Evolutionary conservation across 2,888 invertebrate genomes (phyloP), one percentile per base, ranked within the genome.

Genomic region (Agrochola lota): DNA sequence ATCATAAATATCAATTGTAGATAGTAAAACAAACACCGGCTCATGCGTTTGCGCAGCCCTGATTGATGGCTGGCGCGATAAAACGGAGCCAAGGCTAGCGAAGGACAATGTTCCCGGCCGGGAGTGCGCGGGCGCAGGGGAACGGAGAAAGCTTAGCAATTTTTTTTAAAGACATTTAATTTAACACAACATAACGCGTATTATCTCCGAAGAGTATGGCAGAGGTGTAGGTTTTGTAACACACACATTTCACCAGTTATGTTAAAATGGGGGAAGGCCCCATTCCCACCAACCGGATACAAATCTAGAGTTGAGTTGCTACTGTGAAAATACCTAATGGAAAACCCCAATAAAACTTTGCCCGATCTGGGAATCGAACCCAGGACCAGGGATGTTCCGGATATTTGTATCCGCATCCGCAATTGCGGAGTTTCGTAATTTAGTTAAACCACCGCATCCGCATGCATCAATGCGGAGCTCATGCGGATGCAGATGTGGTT

Each of bases 71-170:
- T 87, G 87, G 81, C 62, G 85, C 89, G 90, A 92, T 93, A 93
- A 94, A 94, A 91, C 90, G 91, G 91, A 94, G 92, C 93, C 96
- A 95, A 95, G 95, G 95, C 95, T 95, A 94, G 92, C 91, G 95
- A 95, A 96, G 95, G 95, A 95, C 95, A 96, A 93, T 93, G 94
- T 92, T 93, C 94, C 86, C 95, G 85, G 88, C 90, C 90, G 89
- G 87, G 86, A 84, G 74, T 85, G 81, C 83, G 74, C 83, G 63
- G 23, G 78, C 78, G 86, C 74, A 77, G 57, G 17, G 35, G 30
- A 43, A 64, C 5, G 35, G 40, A 49, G 55, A 26, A 68, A 55
- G 64, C 15, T 63, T 62, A 71, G 67, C 83, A 55, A 64, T 23
- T 74, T 64, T 23, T 71, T 74, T 62, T 64, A 23, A 59, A 59